phyloP scores from a whole-genome alignment of 2,888 invertebrate species.

The Meta bourneti region DNA sequence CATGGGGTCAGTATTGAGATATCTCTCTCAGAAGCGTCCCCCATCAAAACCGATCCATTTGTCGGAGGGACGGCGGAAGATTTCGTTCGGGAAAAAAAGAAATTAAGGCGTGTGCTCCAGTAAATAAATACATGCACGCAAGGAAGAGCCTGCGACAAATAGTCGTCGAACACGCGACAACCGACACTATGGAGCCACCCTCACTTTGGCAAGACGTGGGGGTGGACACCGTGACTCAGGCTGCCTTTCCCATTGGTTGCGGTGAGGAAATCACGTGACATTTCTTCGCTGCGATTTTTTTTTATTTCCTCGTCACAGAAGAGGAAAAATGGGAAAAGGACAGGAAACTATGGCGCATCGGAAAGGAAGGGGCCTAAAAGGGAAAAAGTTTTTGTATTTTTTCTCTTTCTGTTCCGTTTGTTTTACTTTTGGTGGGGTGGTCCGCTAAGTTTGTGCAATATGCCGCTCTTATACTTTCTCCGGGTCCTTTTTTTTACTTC shows the following conservation, averaged over 20 bases:
- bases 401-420: background rate
- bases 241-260: slow-evolving; percentile 47
- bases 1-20: background rate
- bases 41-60: background rate
- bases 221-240: slow-evolving; percentile 58
- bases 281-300: background rate
- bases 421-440: slow-evolving; percentile 11
- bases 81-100: slow-evolving; percentile 19
- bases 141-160: slow-evolving; percentile 64
- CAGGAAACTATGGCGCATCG: slow-evolving; percentile 63
- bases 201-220: slow-evolving; percentile 56
- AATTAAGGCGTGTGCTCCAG: slow-evolving; percentile 41
- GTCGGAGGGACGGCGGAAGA: background rate
- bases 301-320: slow-evolving; percentile 2
- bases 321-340: slow-evolving; percentile 3
- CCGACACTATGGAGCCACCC: slow-evolving; percentile 72
- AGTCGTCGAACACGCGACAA: slow-evolving; percentile 73
- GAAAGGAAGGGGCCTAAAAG: slow-evolving; percentile 66
- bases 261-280: slow-evolving; percentile 64
- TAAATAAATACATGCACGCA: slow-evolving; percentile 62
- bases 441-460: slow-evolving; percentile 57
- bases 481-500: slow-evolving; percentile 10
- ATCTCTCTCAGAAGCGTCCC: background rate
- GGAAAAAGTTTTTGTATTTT: slow-evolving; percentile 40
- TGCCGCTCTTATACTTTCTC: slow-evolving; percentile 33